Conservation (phyloP, 2,888 invertebrate species). For the Mythimna vitellina region DNA sequence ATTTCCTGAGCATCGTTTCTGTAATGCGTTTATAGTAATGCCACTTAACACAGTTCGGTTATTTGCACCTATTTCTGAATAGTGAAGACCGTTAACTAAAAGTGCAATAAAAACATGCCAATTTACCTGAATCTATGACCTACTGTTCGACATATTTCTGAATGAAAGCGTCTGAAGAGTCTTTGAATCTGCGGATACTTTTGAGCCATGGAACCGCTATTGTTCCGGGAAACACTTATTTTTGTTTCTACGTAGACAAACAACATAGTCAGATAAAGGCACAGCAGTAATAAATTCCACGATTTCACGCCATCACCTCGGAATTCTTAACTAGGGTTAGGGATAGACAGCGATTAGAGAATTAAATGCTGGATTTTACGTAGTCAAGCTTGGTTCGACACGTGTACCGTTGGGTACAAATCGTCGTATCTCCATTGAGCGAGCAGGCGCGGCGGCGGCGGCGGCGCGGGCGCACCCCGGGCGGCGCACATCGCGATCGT, state of each 20-base stretch:
- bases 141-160: slow-evolving; percentile 48
- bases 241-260: not conserved
- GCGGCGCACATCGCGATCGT: slow-evolving; percentile 89
- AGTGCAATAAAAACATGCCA: slow-evolving; percentile 54
- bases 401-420: slow-evolving; percentile 87
- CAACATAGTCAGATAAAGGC: slow-evolving; percentile 11
- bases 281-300: slow-evolving; percentile 68
- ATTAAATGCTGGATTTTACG: slow-evolving; percentile 79
- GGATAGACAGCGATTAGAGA: slow-evolving; percentile 70
- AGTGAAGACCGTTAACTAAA: slow-evolving; percentile 59
- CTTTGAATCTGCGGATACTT: slow-evolving; percentile 10
- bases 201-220: slow-evolving; percentile 1
- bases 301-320: slow-evolving; percentile 68
- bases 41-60: slow-evolving; percentile 57
- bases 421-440: slow-evolving; percentile 87
- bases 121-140: slow-evolving; percentile 52
- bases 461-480: slow-evolving; percentile 84
- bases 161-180: slow-evolving; percentile 36
- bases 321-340: slow-evolving; percentile 68
- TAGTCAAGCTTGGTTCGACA: slow-evolving; percentile 78
- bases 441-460: slow-evolving; percentile 73
- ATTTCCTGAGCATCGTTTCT: slow-evolving; percentile 46
- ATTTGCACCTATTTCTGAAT: slow-evolving; percentile 45
- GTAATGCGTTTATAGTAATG: slow-evolving; percentile 51
- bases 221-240: slow-evolving; percentile 12